Evolutionary conservation across 2,113 vertebrate species (phyloP).

Genomic region (Myanophis thanlyinensis): DNA sequence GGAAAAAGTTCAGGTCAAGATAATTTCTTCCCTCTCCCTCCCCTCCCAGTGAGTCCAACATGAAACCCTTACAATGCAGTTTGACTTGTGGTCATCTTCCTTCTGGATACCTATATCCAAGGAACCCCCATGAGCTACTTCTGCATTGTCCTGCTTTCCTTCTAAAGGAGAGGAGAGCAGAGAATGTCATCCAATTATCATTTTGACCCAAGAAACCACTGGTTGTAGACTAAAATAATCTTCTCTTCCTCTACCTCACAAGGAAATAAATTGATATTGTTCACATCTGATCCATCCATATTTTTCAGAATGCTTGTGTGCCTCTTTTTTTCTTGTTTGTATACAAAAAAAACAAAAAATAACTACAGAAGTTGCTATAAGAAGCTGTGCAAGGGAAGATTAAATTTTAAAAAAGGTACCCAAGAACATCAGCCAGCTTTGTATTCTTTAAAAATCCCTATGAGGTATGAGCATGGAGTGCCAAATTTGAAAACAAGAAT

Average conservation of each 20-base stretch:
- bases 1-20: background rate
- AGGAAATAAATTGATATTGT: background rate
- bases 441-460: background rate
- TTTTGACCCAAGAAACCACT: background rate
- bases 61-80: background rate
- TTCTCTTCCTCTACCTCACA: background rate
- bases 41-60: background rate
- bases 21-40: background rate
- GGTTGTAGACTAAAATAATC: background rate
- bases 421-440: background rate
- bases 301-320: background rate
- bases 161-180: background rate
- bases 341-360: background rate
- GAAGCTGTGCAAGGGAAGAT: background rate
- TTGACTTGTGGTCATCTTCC: background rate
- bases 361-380: background rate
- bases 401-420: background rate
- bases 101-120: background rate
- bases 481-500: background rate
- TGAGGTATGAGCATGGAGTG: background rate
- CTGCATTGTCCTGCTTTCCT: background rate
- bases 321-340: background rate
- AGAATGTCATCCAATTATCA: background rate
- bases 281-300: background rate
- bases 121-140: background rate